Evolutionary conservation across 1,140 invertebrate genomes (phyloP).

Genomic region (Babylonia areolata): DNA sequence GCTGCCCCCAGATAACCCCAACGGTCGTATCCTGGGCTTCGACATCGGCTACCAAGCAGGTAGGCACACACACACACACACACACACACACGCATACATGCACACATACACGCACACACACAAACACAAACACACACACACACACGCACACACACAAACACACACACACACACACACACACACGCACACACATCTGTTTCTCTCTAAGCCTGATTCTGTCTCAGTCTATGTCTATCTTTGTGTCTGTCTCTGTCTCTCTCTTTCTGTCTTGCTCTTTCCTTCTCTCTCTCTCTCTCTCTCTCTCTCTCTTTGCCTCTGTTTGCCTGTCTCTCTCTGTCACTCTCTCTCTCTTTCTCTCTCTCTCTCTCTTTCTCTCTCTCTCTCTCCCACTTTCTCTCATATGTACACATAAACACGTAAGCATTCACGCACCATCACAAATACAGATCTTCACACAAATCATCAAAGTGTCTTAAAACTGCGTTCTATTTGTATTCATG

Average conservation of each 20-base stretch:
- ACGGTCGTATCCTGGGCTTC: constrained; percentile 95
- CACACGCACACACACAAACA: constrained; percentile 78
- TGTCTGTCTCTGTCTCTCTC: neutral
- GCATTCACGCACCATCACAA: neutral
- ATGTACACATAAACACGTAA: neutral
- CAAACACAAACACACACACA: constrained; percentile 75
- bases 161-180: neutral
- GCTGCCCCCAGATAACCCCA: constrained; percentile 94
- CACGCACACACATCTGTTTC: too few species aligned
- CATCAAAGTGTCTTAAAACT: too few species aligned
- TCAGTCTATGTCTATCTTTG: neutral
- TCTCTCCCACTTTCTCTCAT: neutral
- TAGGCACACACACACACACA: constrained; percentile 69
- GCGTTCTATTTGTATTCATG: too few species aligned
- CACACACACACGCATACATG: too few species aligned
- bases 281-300: neutral
- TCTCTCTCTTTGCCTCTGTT: neutral
- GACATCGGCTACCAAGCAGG: constrained; percentile 92
- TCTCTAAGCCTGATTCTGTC: neutral
- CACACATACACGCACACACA: too few species aligned
- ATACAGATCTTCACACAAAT: neutral
- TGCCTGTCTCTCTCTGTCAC: neutral
- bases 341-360: neutral
- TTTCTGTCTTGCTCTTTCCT: neutral
- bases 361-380: neutral